A percentile compares a stretch with the other conserved stretches of the same genome.
These are phyloP conservation scores for Platycheirus albimanus DNA, from an alignment of 2,888 invertebrate species.

Conservation along the genomic window DNA sequence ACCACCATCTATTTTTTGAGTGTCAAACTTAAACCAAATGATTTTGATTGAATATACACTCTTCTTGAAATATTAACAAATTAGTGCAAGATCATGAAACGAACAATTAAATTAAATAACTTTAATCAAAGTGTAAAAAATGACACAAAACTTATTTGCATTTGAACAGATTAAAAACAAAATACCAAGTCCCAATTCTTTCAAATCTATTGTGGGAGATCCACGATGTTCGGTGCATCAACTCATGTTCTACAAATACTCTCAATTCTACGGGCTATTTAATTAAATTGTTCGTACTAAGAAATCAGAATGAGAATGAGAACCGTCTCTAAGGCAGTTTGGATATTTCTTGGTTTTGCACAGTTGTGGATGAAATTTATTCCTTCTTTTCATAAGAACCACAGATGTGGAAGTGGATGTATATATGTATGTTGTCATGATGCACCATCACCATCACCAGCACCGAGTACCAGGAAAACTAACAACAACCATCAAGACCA, in stretches of 20 bases:
- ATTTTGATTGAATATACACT: too few species aligned
- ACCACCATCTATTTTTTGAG: too few species aligned
- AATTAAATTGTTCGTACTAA: constrained; percentile 79
- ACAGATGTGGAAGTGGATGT: constrained; percentile 50
- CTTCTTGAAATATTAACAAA: too few species aligned
- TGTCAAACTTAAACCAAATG: too few species aligned
- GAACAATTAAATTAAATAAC: too few species aligned
- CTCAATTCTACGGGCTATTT: constrained; percentile 77
- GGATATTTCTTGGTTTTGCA: constrained; percentile 52
- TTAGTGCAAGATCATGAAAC: too few species aligned
- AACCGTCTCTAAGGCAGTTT: constrained; percentile 51
- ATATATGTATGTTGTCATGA: constrained; percentile 53
- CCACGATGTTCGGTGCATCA: constrained; percentile 16
- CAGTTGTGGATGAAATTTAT: constrained; percentile 60
- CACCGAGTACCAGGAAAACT: too few species aligned
- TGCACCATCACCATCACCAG: constrained; percentile 36
- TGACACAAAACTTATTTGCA: too few species aligned
- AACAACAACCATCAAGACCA: constrained; percentile 45
- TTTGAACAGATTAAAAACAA: too few species aligned
- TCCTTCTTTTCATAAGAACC: constrained; percentile 30
- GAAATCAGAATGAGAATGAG: constrained; percentile 18
- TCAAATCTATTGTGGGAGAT: constrained; percentile 27
- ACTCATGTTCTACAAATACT: constrained; percentile 52
- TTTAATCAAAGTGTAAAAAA: too few species aligned
- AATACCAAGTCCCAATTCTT: constrained; percentile 24